These are phyloP conservation scores for Hipparchia sbordonii DNA, from an alignment of 2,888 invertebrate species.

Conservation along the genomic window DNA sequence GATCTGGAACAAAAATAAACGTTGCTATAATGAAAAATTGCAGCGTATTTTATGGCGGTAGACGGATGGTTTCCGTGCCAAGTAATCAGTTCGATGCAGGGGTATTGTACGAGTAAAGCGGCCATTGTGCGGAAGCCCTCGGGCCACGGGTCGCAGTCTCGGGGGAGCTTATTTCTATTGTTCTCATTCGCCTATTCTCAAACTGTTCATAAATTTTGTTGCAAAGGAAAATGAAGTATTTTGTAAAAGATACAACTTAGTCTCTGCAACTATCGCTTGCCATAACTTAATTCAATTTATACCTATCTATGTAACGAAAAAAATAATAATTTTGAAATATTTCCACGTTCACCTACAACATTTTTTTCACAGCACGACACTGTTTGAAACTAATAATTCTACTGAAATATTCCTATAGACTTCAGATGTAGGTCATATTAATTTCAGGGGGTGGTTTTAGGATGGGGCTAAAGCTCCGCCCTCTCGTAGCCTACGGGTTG, in stretches of 20 bases:
- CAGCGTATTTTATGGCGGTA: constrained; percentile 28
- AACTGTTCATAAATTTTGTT: constrained; percentile 32
- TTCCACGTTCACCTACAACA: background rate
- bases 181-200: constrained; percentile 53
- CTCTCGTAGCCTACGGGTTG: background rate
- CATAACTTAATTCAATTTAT: background rate
- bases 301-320: no score
- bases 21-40: constrained; percentile 35
- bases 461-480: background rate
- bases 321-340: background rate
- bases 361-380: background rate
- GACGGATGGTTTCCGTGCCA: constrained; percentile 42
- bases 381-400: background rate
- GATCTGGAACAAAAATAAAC: constrained; percentile 70
- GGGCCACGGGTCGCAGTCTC: constrained; percentile 56
- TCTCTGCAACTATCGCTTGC: constrained; percentile 3
- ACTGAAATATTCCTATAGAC: background rate
- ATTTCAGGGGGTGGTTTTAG: constrained; percentile 2
- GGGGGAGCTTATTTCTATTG: constrained; percentile 62
- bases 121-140: constrained; percentile 58
- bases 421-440: background rate
- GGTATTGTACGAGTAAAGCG: constrained; percentile 50
- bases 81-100: constrained; percentile 59
- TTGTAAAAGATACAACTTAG: constrained; percentile 11
- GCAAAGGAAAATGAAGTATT: constrained; percentile 12